A percentile compares a stretch with the other conserved stretches of the same genome.
Evolutionary conservation across 2,888 invertebrate genomes (phyloP).

Genomic region (Drosophila buzzatii): DNA sequence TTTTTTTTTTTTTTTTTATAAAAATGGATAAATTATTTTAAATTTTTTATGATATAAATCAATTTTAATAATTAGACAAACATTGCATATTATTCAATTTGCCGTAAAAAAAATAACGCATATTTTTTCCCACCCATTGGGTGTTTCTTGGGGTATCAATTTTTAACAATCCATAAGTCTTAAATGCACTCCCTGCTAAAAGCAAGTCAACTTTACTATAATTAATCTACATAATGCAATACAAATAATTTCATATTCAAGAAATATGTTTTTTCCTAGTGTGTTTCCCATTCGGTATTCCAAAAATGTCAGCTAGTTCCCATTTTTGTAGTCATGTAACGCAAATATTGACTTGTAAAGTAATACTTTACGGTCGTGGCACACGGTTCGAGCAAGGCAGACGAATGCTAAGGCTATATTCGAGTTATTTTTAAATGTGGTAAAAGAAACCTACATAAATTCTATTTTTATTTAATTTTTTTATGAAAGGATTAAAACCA

Average conservation of each 20-base stretch:
- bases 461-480: slow-evolving; percentile 8
- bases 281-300: not conserved
- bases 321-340: slow-evolving; percentile 5
- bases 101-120: no score
- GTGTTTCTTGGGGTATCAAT: no score
- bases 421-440: slow-evolving; percentile 3
- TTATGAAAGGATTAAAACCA: slow-evolving; percentile 6
- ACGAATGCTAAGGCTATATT: not conserved
- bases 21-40: no score
- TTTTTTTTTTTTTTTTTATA: no score
- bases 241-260: not conserved
- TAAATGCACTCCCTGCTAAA: no score
- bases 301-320: not conserved
- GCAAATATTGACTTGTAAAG: slow-evolving; percentile 7
- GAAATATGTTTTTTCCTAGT: not conserved
- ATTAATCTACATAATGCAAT: not conserved
- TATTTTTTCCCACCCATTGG: no score
- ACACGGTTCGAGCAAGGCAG: not conserved
- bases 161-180: no score
- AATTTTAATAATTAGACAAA: no score
- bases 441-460: not conserved
- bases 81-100: no score
- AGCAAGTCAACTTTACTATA: not conserved
- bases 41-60: no score
- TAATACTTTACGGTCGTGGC: slow-evolving; percentile 16